Conservation (phyloP, 64 coral and sea anemone species). For the Cladopsammia gracilis region DNA sequence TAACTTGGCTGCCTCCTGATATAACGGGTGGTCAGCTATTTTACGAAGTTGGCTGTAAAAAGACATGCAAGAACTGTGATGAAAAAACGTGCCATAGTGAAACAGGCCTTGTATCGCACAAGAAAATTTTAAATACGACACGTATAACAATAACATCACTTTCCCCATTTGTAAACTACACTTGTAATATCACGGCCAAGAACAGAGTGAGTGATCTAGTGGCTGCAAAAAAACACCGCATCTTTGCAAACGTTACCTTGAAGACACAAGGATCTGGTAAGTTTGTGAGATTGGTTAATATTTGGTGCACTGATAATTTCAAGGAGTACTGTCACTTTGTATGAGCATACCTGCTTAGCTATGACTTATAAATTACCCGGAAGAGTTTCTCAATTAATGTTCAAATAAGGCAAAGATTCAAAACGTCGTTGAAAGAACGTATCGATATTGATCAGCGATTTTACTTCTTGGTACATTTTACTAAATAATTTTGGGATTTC, state of each 20-base stretch:
- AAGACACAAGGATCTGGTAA: neutral
- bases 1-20: neutral
- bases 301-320: too few relatives aligned
- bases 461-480: too few relatives aligned
- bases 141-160: neutral
- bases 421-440: too few relatives aligned
- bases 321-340: too few relatives aligned
- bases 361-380: too few relatives aligned
- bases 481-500: too few relatives aligned
- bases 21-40: neutral
- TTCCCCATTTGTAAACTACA: neutral
- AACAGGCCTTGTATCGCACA: neutral
- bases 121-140: neutral
- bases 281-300: neutral
- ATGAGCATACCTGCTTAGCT: too few relatives aligned
- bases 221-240: neutral
- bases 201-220: constrained; percentile 7
- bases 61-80: neutral
- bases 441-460: too few relatives aligned
- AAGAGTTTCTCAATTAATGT: too few relatives aligned
- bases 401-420: too few relatives aligned
- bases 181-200: neutral
- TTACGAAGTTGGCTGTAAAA: neutral
- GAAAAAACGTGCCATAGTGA: neutral
- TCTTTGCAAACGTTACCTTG: neutral